Evolutionary conservation across 2,113 vertebrate genomes (phyloP).

Genomic region (Onychostruthus taczanowskii): DNA sequence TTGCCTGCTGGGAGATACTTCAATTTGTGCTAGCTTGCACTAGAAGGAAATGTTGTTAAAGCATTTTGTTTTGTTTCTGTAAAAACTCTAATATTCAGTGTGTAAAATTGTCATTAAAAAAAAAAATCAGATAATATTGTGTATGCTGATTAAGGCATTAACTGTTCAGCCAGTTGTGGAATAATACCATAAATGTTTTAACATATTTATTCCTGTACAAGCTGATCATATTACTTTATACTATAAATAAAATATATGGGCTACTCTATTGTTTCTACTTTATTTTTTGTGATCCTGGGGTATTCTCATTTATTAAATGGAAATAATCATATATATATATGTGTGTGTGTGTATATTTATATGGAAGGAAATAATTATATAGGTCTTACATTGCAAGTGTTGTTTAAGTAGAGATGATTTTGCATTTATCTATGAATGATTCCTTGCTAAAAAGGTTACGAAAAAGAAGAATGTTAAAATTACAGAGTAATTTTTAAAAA

Average conservation of each 20-base stretch:
- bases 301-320: neutral
- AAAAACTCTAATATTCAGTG: neutral
- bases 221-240: neutral
- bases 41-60: slow-evolving; percentile 70
- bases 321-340: neutral
- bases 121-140: rapidly evolving
- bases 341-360: too few species aligned
- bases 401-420: neutral
- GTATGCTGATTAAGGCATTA: neutral
- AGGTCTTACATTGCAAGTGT: neutral
- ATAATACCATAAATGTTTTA: neutral
- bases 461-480: neutral
- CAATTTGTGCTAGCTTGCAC: slow-evolving; percentile 76
- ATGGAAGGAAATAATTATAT: neutral
- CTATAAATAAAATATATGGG: neutral
- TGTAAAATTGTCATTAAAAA: neutral
- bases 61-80: slow-evolving; percentile 24
- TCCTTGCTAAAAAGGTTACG: neutral
- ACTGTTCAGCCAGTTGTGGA: neutral
- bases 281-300: neutral
- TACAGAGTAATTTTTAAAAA: neutral
- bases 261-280: neutral
- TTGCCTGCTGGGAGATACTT: slow-evolving; percentile 67
- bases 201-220: neutral
- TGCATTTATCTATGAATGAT: neutral